Base-by-base conservation (phyloP, 2,888 invertebrate genomes). In the Phaonia tiefii region DNA sequence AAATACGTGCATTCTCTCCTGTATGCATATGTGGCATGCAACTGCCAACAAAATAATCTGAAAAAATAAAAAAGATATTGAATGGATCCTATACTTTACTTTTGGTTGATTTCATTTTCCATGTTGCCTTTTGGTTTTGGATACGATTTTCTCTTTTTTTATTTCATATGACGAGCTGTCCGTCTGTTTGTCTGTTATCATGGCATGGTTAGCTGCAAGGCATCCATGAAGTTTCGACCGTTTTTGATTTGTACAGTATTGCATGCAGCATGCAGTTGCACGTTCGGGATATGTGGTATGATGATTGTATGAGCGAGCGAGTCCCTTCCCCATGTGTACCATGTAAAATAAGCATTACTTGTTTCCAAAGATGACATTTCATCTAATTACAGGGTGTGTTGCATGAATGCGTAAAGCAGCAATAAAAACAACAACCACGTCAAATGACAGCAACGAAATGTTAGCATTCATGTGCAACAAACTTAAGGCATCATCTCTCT, bases 301-400 rank as follows among this genome's bases (percentile, higher is more conserved):
- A 60, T 54, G n/a, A 71, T 22, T 22, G 63, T 42, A 10, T 20
- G 63, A 22, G 20, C 7, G 15, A 13, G 26, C n/a, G 39, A 42
- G 13, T 63, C 63, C 42, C 69, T 42, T 39, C 51, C 37, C 63
- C 78, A 72, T 72, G 37, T 49, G 67, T 26, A 42, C 39, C 71
- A 39, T 75, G 75, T 78, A 56, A 49, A 72, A 78, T 81, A 75
- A 83, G 80, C 74, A 78, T 80, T 78, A 78, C 75, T 78, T 80
- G 80, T 80, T 80, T 75, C 78, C 77, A 79, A 77, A 83, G 80
- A 83, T 84, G 83, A 84, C 84, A 86, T 84, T 85, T 84, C 84
- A 80, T 85, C 85, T 85, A 85, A 85, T 85, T 85, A 85, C 83
- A 80, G 83, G 83, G 83, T 84, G 83, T 85, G 84, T 84, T 84